These are phyloP conservation scores for Papilio protenor DNA, from an alignment of 2,888 invertebrate genomes.

Conservation along the genomic window DNA sequence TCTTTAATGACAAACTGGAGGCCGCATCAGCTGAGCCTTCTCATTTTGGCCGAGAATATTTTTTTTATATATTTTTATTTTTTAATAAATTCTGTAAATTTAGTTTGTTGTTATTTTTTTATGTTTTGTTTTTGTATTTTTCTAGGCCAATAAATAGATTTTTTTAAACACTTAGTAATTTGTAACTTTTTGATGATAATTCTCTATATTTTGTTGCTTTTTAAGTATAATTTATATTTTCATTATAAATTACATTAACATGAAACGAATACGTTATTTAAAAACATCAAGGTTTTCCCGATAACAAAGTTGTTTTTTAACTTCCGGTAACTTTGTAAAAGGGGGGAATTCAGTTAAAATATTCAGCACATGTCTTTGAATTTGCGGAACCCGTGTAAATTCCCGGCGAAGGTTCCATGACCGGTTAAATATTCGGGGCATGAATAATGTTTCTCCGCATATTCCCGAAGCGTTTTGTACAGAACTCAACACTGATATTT, in stretches of 20 bases:
- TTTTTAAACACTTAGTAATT: too few species aligned
- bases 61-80: too few species aligned
- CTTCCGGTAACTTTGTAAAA: conserved; percentile 15
- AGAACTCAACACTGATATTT: conserved; percentile 15
- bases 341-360: conserved; percentile 35
- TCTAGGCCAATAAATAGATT: too few species aligned
- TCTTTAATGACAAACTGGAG: too few species aligned
- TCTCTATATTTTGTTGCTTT: too few species aligned
- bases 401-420: conserved; percentile 26
- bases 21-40: too few species aligned
- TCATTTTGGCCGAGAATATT: too few species aligned
- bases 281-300: conserved; percentile 2
- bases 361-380: conserved; percentile 41
- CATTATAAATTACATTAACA: neutral
- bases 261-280: neutral
- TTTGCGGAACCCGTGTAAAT: conserved; percentile 34
- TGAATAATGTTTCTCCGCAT: conserved; percentile 37
- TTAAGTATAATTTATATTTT: too few species aligned
- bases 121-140: too few species aligned
- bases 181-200: too few species aligned
- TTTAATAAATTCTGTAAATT: too few species aligned
- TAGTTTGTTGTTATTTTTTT: too few species aligned
- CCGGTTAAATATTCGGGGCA: conserved; percentile 35
- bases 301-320: conserved; percentile 25
- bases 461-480: conserved; percentile 24